These are phyloP conservation scores for Corapipo altera DNA, from an alignment of 2,113 vertebrate genomes.

Conservation along the genomic window DNA sequence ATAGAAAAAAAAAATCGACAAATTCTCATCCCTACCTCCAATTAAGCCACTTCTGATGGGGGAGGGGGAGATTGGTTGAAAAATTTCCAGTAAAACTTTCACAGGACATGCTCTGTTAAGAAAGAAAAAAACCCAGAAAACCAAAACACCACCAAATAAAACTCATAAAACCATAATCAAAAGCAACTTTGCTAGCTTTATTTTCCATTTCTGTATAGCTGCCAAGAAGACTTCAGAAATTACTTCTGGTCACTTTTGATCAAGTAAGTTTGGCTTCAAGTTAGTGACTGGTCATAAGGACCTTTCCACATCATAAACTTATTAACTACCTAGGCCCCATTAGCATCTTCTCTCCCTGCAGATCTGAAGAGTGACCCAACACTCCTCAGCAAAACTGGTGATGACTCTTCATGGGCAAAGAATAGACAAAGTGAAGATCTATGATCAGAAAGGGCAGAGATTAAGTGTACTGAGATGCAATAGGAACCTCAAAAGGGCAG, in stretches of 20 bases:
- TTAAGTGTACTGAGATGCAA: neutral
- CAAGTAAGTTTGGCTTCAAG: neutral
- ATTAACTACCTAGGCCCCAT: neutral
- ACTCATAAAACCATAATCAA: neutral
- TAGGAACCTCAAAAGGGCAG: neutral
- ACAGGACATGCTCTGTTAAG: neutral
- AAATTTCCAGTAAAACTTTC: neutral
- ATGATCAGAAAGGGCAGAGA: neutral
- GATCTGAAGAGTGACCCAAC: neutral
- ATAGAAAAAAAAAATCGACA: neutral
- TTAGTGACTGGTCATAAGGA: neutral
- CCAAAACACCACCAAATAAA: neutral
- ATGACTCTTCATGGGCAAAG: neutral
- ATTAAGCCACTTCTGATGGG: accelerated
- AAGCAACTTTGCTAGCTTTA: neutral
- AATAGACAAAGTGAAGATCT: neutral
- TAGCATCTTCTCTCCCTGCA: neutral
- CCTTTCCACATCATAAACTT: neutral
- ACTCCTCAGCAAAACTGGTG: neutral
- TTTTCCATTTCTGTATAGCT: neutral
- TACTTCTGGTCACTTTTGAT: neutral
- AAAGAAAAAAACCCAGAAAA: neutral
- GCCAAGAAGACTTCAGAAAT: neutral
- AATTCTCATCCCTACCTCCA: neutral
- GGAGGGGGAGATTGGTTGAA: neutral